phyloP scores from a whole-genome alignment of 2,888 invertebrate species.

The Ypsolopha scabrella region DNA sequence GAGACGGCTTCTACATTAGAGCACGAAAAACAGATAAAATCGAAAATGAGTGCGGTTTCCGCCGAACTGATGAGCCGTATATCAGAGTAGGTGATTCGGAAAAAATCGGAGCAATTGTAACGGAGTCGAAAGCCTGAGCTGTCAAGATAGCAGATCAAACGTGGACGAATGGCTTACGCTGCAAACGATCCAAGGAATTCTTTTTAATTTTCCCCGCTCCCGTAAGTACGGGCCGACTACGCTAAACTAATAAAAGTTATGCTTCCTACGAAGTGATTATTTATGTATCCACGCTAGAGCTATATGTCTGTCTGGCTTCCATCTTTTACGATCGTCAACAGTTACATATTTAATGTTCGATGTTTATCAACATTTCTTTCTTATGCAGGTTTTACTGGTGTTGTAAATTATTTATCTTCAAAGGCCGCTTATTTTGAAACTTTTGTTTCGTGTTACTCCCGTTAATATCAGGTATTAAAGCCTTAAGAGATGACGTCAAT shows the following conservation, averaged over 20 bases:
- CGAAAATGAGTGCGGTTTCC: conserved; percentile 29
- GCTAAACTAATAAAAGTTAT: conserved; percentile 50
- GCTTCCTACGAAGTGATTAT: conserved; percentile 59
- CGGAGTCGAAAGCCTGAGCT: conserved; percentile 28
- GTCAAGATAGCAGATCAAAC: conserved; percentile 39
- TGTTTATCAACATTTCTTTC: conserved; percentile 71
- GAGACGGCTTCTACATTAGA: conserved; percentile 8
- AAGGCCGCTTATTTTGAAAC: conserved; percentile 63
- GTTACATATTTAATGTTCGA: conserved; percentile 70
- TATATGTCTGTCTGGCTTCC: conserved; percentile 43
- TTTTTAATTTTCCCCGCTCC: conserved; percentile 40
- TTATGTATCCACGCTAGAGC: conserved; percentile 37
- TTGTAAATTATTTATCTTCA: conserved; percentile 68
- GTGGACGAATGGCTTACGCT: conserved; percentile 26
- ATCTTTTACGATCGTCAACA: conserved; percentile 65
- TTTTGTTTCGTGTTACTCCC: conserved; percentile 43
- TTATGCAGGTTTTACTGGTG: conserved; percentile 66
- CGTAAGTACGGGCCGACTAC: conserved; percentile 37
- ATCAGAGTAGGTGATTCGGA: conserved; percentile 51
- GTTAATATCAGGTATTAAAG: conserved; percentile 5
- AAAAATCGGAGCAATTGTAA: conserved; percentile 42
- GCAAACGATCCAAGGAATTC: conserved; percentile 53
- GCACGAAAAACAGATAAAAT: conserved; percentile 40
- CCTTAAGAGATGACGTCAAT: conserved; percentile 43
- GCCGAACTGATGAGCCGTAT: conserved; percentile 34